Percentiles rank a stretch among this genome's conserved stretches.
These are phyloP conservation scores for Beris chalybata DNA, from an alignment of 2,888 invertebrate species.

Conservation along the genomic window DNA sequence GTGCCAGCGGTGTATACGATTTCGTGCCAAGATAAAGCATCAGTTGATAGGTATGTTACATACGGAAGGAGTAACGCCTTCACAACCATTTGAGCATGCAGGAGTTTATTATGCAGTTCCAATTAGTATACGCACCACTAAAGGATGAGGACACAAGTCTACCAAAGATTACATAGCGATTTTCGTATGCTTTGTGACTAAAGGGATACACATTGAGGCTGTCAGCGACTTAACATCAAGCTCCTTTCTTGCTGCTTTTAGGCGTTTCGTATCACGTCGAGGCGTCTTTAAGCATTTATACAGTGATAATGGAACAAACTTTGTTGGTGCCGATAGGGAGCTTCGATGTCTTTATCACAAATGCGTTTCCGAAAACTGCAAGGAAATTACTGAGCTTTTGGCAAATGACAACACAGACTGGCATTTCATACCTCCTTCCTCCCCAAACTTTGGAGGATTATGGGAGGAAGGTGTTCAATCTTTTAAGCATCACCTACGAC, in stretches of 20 bases:
- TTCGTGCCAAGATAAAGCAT: constrained; percentile 6
- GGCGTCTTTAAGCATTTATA: constrained; percentile 42
- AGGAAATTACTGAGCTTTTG: too few species aligned
- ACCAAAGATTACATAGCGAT: constrained; percentile 42
- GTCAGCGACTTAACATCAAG: constrained; percentile 39
- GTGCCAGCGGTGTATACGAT: too few species aligned
- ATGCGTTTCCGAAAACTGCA: too few species aligned
- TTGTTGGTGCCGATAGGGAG: constrained; percentile 28
- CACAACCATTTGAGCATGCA: constrained; percentile 37
- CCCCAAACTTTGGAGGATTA: too few species aligned
- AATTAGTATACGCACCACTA: constrained; percentile 32
- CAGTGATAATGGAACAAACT: constrained; percentile 43
- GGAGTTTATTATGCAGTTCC: constrained; percentile 41
- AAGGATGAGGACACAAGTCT: constrained; percentile 37
- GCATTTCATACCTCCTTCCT: too few species aligned
- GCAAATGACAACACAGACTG: too few species aligned
- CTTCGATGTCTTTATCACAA: too few species aligned
- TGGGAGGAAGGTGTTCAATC: too few species aligned
- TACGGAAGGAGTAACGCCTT: not conserved
- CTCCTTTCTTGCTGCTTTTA: constrained; percentile 42
- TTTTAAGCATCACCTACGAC: too few species aligned
- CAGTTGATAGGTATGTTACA: constrained; percentile 25
- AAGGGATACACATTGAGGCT: constrained; percentile 38
- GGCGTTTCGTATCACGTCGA: constrained; percentile 43
- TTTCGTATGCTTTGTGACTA: constrained; percentile 43